Evolutionary conservation across 2,113 vertebrate genomes (phyloP).

Genomic region (Setophaga coronata): DNA sequence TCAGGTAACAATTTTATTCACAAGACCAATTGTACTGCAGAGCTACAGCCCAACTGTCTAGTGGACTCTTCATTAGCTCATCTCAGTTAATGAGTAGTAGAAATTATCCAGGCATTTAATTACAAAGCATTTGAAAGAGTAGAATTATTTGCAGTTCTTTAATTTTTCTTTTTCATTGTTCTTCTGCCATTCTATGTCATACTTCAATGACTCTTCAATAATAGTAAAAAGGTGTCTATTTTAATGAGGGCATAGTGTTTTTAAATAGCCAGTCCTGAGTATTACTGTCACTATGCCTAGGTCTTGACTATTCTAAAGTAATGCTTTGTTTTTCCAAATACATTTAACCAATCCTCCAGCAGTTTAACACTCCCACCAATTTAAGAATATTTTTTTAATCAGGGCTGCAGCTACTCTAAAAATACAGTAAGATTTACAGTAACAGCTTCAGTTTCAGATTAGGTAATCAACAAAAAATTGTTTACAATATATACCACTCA

Average conservation of each 20-base stretch:
- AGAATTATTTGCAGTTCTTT: not conserved
- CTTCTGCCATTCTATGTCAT: not conserved
- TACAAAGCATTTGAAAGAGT: not conserved
- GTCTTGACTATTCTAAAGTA: not conserved
- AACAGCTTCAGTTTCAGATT: not conserved
- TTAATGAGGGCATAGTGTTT: not conserved
- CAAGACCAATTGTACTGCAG: not conserved
- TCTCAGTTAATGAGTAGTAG: not conserved
- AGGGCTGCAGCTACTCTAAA: not conserved
- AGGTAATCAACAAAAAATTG: not conserved
- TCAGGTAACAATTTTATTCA: not conserved
- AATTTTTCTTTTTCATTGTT: not conserved
- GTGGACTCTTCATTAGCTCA: not conserved
- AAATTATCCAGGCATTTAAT: not conserved
- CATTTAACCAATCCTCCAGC: not conserved
- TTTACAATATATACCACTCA: not conserved
- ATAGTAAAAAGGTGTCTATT: not conserved
- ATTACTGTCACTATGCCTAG: not conserved
- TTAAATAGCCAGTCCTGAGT: not conserved
- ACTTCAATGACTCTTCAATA: constrained; percentile 28
- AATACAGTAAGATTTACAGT: not conserved
- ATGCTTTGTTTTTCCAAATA: not conserved
- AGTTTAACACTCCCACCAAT: not conserved
- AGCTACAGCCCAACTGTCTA: not conserved
- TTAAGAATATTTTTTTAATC: not conserved